phyloP scores from a whole-genome alignment of 2,113 vertebrate species.

The Phylloscopus whistleri region DNA sequence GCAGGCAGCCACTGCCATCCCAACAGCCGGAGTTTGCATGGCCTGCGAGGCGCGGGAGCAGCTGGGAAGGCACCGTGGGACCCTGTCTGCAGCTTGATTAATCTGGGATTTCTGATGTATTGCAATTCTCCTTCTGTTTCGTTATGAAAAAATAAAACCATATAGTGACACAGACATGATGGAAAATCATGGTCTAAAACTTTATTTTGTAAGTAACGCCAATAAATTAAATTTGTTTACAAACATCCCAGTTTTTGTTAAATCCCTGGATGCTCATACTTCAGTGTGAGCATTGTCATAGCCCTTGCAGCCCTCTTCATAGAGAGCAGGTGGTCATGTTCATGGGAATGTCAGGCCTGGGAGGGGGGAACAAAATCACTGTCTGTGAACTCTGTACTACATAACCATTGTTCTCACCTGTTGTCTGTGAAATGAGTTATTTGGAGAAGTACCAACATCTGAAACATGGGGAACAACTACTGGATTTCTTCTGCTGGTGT shows the following conservation, averaged over 20 bases:
- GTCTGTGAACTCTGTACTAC: constrained; percentile 34
- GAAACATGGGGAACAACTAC: background rate
- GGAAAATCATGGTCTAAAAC: constrained; percentile 70
- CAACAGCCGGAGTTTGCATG: background rate
- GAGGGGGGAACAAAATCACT: constrained; percentile 7
- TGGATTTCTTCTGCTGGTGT: background rate
- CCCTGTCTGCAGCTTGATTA: constrained; percentile 42
- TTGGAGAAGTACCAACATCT: constrained; percentile 1
- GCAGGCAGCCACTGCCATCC: background rate
- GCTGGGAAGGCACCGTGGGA: constrained; percentile 19
- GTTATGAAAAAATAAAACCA: constrained; percentile 65
- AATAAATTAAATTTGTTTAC: constrained; percentile 75
- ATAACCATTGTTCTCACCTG: constrained; percentile 1
- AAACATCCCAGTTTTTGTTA: constrained; percentile 61
- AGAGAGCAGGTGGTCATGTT: background rate
- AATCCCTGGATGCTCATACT: constrained; percentile 37
- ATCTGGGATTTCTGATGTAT: constrained; percentile 66
- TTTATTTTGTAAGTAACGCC: constrained; percentile 75
- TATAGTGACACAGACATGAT: constrained; percentile 60
- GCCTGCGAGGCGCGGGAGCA: background rate
- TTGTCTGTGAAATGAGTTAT: constrained; percentile 16
- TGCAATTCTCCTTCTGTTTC: constrained; percentile 63
- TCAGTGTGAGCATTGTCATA: constrained; percentile 18
- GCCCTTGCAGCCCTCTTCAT: constrained; percentile 19
- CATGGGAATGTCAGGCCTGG: background rate